Base-by-base conservation (phyloP, 2,797 vertebrate species). In the Enteromius radiatus region DNA sequence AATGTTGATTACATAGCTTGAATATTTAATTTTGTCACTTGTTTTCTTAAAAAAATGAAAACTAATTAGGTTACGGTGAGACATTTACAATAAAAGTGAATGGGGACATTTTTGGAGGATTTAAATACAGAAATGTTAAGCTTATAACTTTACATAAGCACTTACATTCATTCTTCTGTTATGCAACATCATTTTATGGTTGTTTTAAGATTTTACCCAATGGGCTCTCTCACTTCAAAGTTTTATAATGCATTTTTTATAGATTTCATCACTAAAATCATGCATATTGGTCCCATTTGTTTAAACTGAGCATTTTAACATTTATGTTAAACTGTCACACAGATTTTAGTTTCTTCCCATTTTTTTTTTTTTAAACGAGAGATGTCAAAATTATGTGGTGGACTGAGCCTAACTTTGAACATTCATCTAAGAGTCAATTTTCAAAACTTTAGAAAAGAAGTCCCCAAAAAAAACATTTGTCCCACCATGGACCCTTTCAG, bases 401-500 rank as follows among this genome's bases (percentile, higher is more conserved):
- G 6, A 64, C 19, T 64, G 59, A 63, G 14, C 28, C 0, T 6
- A 28, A 28, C 21, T 59, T 59, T 4, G 38, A 59, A 23, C 38
- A 7, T 56, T 23, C 19, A 21, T n/a, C 52, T 14, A 23, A 54
- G 11, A 74, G 63, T 41, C 65, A 7, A 59, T 59, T 28, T 43
- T 41, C 38, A 45, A 69, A 67, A 80, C 65, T 28, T 21, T 9
- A 67, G 21, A 78, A 36, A 8, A 54, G 12, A 75, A 56, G 52
- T 19, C 33, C 38, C 23, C 11, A 3, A 31, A 49, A 81, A 64
- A 74, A 67, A 0, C 5, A 21, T 21, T 23, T 7, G 45, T 65
- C 71, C 36, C 78, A 68, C 10, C 21, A 12, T 5, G 41, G 47
- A 69, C 70, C 73, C 49, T 56, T 45, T 49, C 74, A 73, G 31